Evolutionary conservation across 2,113 vertebrate genomes (phyloP).

Genomic region (Acinonyx jubatus): DNA sequence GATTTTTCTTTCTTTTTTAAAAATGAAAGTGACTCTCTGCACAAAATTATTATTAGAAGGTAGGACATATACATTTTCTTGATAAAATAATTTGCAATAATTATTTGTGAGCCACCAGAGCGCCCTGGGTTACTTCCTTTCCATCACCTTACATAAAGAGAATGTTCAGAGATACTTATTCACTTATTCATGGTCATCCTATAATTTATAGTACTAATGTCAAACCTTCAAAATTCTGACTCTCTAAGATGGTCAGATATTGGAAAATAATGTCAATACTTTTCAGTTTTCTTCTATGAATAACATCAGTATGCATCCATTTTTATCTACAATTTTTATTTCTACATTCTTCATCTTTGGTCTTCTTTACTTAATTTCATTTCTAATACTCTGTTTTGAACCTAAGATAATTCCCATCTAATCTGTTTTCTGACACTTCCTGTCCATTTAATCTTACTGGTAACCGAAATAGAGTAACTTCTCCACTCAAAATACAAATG

Average conservation of each 20-base stretch:
- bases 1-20: constrained; percentile 25
- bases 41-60: constrained; percentile 35
- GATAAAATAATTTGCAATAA: constrained; percentile 33
- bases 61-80: constrained; percentile 43
- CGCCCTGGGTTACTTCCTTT: not conserved
- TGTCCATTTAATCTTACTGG: not conserved
- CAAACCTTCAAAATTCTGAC: constrained; percentile 33
- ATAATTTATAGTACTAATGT: constrained; percentile 22
- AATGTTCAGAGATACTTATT: constrained; percentile 35
- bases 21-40: not conserved
- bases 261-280: not conserved
- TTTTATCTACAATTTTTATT: not conserved
- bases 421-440: not conserved
- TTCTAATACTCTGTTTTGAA: not conserved
- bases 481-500: not conserved
- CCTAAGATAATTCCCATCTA: not conserved
- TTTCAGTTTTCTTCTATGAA: not conserved
- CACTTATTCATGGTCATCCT: not conserved
- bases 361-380: not conserved
- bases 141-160: constrained; percentile 24
- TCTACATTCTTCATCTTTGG: not conserved
- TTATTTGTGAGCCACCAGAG: constrained; percentile 1
- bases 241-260: not conserved
- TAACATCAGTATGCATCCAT: not conserved
- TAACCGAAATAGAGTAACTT: constrained; percentile 50